Evolutionary conservation across 2,888 invertebrate genomes (phyloP), one percentile per base, ranked within the genome.

Genomic region (Andrena camellia): DNA sequence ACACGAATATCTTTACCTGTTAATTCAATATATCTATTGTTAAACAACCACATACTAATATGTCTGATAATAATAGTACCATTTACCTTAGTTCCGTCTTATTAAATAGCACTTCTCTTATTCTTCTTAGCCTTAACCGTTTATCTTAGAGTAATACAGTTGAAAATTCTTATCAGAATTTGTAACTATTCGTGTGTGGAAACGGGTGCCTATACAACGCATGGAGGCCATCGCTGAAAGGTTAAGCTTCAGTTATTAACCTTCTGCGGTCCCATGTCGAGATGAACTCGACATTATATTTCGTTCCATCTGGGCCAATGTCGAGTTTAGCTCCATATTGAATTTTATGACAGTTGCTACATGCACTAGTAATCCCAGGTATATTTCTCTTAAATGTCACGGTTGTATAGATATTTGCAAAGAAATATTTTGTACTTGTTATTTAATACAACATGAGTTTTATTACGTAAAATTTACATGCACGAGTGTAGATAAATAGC

Each of bases 161-260:
- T 57, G 23, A 23, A 23, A 57, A 57, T 57, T 10, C 10, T 57
- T 20, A 23, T 23, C 57, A 23, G 10, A 26, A 57, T 57, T 57
- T 26, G 10, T 57, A 57, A 10, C 8, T 57, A 57, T 57, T 57
- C 23, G 10, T 13, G 23, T 57, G 23, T 23, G 23, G 23, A 57
- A 57, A 26, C 26, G 23, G 57, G 23, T 13, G 23, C 8, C 23
- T 54, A 54, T 13, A 57, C 23, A 10, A 57, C 57, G 57, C 20
- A 57, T 57, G 57, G 26, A 26, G 57, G 57, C 23, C 57, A 26
- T 57, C 57, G 1, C 57, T 57, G 57, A 57, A 23, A 10, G 23
- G 57, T 57, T 57, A 57, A 57, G 57, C 57, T 57, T 20, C 57
- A 57, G 57, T 57, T 57, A 57, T 57, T 57, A 57, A 57, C 20